Conservation (phyloP, 2,888 invertebrate species). For the Escarpia spicata region DNA sequence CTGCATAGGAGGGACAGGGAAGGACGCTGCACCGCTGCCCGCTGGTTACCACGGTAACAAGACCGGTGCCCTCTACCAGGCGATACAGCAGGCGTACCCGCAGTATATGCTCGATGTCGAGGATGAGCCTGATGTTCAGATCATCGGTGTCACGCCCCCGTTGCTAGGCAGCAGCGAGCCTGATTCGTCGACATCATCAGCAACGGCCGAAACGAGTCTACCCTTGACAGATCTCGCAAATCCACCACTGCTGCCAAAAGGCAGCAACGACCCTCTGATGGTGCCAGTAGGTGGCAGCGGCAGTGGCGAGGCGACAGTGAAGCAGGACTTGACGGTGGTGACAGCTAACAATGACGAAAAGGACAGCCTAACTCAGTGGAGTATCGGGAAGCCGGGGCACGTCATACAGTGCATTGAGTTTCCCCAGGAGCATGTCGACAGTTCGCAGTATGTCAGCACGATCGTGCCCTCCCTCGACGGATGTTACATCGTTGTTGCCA, state of each 20-base stretch:
- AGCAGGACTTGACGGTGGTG: background rate
- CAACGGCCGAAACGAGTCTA: background rate
- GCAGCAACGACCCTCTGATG: background rate
- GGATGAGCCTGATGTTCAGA: conserved; percentile 55
- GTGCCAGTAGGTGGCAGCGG: conserved; percentile 18
- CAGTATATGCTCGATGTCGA: conserved; percentile 24
- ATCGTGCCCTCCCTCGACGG: conserved; percentile 78
- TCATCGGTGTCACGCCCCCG: conserved; percentile 52
- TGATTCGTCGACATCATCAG: background rate
- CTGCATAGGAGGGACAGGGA: background rate
- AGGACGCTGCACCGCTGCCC: conserved; percentile 14
- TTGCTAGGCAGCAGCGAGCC: conserved; percentile 1
- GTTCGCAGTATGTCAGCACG: conserved; percentile 65
- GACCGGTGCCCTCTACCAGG: conserved; percentile 42
- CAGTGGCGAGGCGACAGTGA: background rate
- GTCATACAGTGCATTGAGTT: conserved; percentile 59
- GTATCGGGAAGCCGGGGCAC: conserved; percentile 17
- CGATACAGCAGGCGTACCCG: background rate
- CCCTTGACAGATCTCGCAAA: background rate
- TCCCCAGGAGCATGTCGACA: conserved; percentile 42
- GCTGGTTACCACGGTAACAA: conserved; percentile 39
- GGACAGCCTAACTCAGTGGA: background rate
- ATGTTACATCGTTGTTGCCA: conserved; percentile 71
- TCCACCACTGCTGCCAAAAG: background rate
- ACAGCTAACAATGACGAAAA: background rate